A percentile compares a stretch with the other conserved stretches of the same genome.
These are phyloP conservation scores for Drosophila peninsularis DNA, from an alignment of 2,888 invertebrate genomes.

Conservation along the genomic window DNA sequence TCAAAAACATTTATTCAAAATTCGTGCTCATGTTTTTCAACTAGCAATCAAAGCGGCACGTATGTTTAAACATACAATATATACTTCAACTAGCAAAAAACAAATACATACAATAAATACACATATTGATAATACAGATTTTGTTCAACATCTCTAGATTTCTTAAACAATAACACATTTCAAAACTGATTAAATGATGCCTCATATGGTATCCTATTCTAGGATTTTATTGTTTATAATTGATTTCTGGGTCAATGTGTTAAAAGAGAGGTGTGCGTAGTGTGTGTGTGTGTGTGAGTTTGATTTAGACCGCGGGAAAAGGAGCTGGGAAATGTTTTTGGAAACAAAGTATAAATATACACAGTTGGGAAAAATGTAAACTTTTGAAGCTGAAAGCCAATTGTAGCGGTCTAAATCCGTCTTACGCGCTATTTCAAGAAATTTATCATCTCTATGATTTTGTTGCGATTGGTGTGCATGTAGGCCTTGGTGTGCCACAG, in stretches of 20 bases:
- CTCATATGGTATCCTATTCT: constrained; percentile 17
- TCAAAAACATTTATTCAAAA: constrained; percentile 62
- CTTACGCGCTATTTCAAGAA: constrained; percentile 84
- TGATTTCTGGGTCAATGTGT: constrained; percentile 18
- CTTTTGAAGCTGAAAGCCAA: constrained; percentile 5
- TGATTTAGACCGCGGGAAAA: constrained; percentile 72
- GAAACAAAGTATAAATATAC: constrained; percentile 24
- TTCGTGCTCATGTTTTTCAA: constrained; percentile 52
- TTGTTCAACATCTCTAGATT: constrained; percentile 15
- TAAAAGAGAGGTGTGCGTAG: constrained; percentile 8
- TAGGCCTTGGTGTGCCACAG: constrained; percentile 95
- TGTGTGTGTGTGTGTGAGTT: constrained; percentile 5
- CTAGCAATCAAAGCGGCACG: constrained; percentile 53
- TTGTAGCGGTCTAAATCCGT: constrained; percentile 80
- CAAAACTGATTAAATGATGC: constrained; percentile 23
- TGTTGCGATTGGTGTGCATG: constrained; percentile 87
- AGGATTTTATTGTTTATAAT: constrained; percentile 9
- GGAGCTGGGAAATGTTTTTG: constrained; percentile 23
- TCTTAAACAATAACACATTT: constrained; percentile 46
- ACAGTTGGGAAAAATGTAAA: constrained; percentile 19
- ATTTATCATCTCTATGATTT: constrained; percentile 85
- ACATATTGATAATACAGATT: constrained; percentile 40
- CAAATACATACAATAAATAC: constrained; percentile 43
- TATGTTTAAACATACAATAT: constrained; percentile 59
- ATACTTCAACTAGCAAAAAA: constrained; percentile 33